Conservation (phyloP, 2,888 invertebrate species). For the Caenorhabditis zanzibari region DNA sequence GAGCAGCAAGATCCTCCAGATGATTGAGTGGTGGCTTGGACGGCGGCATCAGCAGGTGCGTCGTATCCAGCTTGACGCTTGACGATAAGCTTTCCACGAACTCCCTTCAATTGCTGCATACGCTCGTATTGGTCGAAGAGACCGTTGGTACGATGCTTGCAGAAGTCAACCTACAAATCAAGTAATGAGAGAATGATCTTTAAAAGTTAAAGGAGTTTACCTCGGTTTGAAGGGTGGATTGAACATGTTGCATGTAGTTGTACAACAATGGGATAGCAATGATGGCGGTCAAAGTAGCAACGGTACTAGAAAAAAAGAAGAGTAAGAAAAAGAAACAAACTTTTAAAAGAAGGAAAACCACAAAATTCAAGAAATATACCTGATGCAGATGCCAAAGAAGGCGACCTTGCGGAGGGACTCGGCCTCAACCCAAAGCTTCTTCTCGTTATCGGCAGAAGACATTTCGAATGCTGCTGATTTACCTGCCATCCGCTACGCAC, state of each 20-base stretch:
- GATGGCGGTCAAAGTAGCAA: slow-evolving; percentile 81
- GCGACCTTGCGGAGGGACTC: slow-evolving; percentile 77
- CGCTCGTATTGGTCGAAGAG: slow-evolving; percentile 78
- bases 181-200: slow-evolving; percentile 1
- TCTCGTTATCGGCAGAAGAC: slow-evolving; percentile 73
- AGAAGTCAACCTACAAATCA: slow-evolving; percentile 77
- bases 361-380: slow-evolving; percentile 55
- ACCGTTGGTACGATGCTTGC: slow-evolving; percentile 78
- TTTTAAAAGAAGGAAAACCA: neutral
- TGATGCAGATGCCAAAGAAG: slow-evolving; percentile 78
- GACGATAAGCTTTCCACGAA: slow-evolving; percentile 74
- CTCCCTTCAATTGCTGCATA: slow-evolving; percentile 76
- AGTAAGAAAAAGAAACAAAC: neutral
- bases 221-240: slow-evolving; percentile 81
- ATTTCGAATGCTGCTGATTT: slow-evolving; percentile 66
- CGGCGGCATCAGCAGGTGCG: slow-evolving; percentile 68
- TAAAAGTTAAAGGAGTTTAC: slow-evolving; percentile 32
- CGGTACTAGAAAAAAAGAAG: slow-evolving; percentile 73
- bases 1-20: slow-evolving; percentile 75
- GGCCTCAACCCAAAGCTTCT: slow-evolving; percentile 76
- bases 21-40: slow-evolving; percentile 54
- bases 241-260: slow-evolving; percentile 83
- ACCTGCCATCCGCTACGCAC: slow-evolving; percentile 59
- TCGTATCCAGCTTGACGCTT: slow-evolving; percentile 78
- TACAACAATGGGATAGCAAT: slow-evolving; percentile 82